Percentiles rank a stretch among this genome's conserved stretches.
These are phyloP conservation scores for Bucorvus abyssinicus DNA, from an alignment of 2,797 vertebrate genomes.

Conservation along the genomic window DNA sequence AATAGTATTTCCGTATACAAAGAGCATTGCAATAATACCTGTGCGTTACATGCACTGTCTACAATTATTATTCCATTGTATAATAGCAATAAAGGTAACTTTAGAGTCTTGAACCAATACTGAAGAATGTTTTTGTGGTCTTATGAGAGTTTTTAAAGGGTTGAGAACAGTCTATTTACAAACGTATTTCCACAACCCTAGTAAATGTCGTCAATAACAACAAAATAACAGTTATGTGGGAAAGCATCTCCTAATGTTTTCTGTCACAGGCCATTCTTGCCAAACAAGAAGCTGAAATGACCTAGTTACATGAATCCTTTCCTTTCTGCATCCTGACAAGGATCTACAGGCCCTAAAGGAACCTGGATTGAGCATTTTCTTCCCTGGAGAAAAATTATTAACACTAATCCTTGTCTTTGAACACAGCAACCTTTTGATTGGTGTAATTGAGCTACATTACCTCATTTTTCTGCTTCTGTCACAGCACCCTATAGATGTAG, in stretches of 20 bases:
- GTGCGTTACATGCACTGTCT: background rate
- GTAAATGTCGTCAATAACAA: background rate
- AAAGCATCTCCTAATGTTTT: slow-evolving; percentile 5
- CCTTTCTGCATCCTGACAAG: slow-evolving; percentile 50
- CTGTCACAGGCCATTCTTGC: slow-evolving; percentile 26
- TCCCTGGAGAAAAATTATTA: slow-evolving; percentile 76
- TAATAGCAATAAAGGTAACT: background rate
- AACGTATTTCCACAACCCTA: background rate
- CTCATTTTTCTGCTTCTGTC: slow-evolving; percentile 54
- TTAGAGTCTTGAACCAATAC: background rate
- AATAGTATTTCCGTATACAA: background rate
- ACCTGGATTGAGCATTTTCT: slow-evolving; percentile 59
- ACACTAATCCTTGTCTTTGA: slow-evolving; percentile 73
- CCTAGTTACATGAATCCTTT: slow-evolving; percentile 57
- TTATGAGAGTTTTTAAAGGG: background rate
- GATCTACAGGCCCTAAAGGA: slow-evolving; percentile 66
- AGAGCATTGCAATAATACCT: background rate
- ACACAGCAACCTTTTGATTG: slow-evolving; percentile 60
- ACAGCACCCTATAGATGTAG: slow-evolving; percentile 25
- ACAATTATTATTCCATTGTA: background rate
- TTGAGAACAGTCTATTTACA: background rate
- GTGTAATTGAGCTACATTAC: slow-evolving; percentile 60
- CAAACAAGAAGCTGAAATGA: slow-evolving; percentile 63
- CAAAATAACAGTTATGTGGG: background rate
- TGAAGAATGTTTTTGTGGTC: background rate